Evolutionary conservation across 1,140 invertebrate species (phyloP).

Genomic region (Anastatus disparis): DNA sequence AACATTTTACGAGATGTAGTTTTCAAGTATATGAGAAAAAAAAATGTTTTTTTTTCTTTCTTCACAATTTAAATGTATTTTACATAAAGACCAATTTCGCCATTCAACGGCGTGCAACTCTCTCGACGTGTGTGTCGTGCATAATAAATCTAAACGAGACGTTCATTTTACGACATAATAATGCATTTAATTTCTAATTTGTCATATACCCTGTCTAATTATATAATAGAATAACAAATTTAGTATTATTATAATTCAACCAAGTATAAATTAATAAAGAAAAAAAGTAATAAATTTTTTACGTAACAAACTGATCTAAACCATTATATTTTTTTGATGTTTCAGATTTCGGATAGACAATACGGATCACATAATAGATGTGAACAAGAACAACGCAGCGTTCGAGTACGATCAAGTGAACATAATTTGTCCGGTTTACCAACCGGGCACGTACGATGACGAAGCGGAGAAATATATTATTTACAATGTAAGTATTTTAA

Average conservation of each 20-base stretch:
- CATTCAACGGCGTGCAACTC: too few species aligned
- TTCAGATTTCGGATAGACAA: conserved; percentile 96
- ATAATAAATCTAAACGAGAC: too few species aligned
- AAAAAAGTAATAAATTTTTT: background rate
- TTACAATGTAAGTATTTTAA: conserved; percentile 93
- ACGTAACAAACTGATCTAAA: background rate
- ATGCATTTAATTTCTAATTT: conserved; percentile 3
- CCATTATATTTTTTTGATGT: conserved; percentile 55
- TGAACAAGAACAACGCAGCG: conserved; percentile 92
- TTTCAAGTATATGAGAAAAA: too few species aligned
- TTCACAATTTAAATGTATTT: too few species aligned
- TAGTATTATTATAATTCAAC: background rate
- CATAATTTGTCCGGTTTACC: conserved; percentile 93
- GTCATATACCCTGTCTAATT: background rate
- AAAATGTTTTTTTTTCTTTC: too few species aligned
- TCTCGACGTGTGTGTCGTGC: too few species aligned
- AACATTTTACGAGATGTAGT: too few species aligned
- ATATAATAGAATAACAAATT: background rate
- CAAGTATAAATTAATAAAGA: background rate
- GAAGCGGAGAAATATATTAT: conserved; percentile 95
- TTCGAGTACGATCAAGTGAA: conserved; percentile 97
- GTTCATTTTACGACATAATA: too few species aligned
- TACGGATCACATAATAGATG: conserved; percentile 96
- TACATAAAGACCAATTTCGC: too few species aligned
- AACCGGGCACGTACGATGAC: conserved; percentile 86